A percentile compares a stretch with the other conserved stretches of the same genome.
Evolutionary conservation across 2,888 invertebrate species (phyloP).

Genomic region (Hirudinaria manillensis): DNA sequence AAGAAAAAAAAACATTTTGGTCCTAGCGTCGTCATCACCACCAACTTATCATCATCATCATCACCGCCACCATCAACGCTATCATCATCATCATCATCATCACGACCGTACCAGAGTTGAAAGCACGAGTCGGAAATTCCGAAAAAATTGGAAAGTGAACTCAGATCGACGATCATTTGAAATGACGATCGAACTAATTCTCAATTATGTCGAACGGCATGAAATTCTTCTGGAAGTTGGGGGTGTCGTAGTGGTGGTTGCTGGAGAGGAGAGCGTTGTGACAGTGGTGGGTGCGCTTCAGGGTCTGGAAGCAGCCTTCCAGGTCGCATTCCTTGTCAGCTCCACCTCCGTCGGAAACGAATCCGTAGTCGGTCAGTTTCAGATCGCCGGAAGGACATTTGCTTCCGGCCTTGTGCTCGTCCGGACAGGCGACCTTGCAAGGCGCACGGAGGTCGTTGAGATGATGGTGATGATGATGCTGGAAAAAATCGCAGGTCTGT

Average conservation of each 20-base stretch:
- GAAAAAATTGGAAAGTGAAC: too few relatives aligned
- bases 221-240: slow-evolving; percentile 7
- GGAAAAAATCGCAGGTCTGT: slow-evolving; percentile 17
- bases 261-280: not conserved
- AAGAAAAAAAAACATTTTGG: too few relatives aligned
- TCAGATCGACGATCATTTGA: too few relatives aligned
- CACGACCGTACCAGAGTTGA: too few relatives aligned
- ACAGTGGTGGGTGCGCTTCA: not conserved
- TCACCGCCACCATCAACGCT: too few relatives aligned
- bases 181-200: not conserved
- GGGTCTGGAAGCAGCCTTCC: too few relatives aligned
- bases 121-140: too few relatives aligned
- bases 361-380: slow-evolving; percentile 6
- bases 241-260: slow-evolving; percentile 8
- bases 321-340: not conserved
- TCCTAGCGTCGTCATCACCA: too few relatives aligned
- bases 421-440: slow-evolving; percentile 11
- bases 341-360: slow-evolving; percentile 6
- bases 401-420: slow-evolving; percentile 1
- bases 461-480: slow-evolving; percentile 10
- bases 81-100: too few relatives aligned
- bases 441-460: slow-evolving; percentile 5
- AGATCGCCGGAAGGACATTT: not conserved
- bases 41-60: too few relatives aligned
- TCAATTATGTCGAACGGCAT: slow-evolving; percentile 30